Base-by-base conservation (phyloP, 2,113 vertebrate genomes). In the Himantopus leucocephalus region DNA sequence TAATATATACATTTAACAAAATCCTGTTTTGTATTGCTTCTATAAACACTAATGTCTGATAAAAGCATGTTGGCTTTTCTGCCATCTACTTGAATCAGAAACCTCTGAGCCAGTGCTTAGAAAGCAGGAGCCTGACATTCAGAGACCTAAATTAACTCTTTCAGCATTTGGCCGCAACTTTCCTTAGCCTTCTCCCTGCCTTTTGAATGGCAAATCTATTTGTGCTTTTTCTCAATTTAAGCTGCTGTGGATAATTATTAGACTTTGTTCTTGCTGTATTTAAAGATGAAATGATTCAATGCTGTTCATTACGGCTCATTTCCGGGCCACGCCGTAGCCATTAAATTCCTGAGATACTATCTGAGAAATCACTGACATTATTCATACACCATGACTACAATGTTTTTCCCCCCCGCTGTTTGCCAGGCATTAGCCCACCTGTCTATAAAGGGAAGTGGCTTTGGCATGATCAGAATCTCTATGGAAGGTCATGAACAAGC, bases 21-120 rank as follows among this genome's bases (percentile, higher is more conserved):
- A 98, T 98, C 97, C 98, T 98, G 98, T 74, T 98, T 98, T 96
- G 96, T 97, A 98, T 98, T 98, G 97, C 97, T 97, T 98, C 96
- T 98, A 96, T 98, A 98, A 98, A 98, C 98, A 98, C 88, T 97
- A 76, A 93, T 1, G 45, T 97, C 96, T 97, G 98, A 98, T 98
- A 98, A 98, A 98, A 98, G 90, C 95, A 64, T 95, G 88, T 96
- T 98, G 97, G 94, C 96, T 98, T 98, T 98, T 98, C 92, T 98
- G 96, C 97, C 97, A 85, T 98, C 85, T 95, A 50, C 70, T 97
- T 94, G 87, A 93, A 94, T 84, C 63, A 93, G 93, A 94, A 95
- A 81, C 89, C 95, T 96, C 96, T 97, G 96, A 97, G 97, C 89
- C 73, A 83, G 64, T 93, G 77, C 89, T 95, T 95, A 71, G 92